Conservation (phyloP, 2,888 invertebrate genomes). For the Phalera bucephala region DNA sequence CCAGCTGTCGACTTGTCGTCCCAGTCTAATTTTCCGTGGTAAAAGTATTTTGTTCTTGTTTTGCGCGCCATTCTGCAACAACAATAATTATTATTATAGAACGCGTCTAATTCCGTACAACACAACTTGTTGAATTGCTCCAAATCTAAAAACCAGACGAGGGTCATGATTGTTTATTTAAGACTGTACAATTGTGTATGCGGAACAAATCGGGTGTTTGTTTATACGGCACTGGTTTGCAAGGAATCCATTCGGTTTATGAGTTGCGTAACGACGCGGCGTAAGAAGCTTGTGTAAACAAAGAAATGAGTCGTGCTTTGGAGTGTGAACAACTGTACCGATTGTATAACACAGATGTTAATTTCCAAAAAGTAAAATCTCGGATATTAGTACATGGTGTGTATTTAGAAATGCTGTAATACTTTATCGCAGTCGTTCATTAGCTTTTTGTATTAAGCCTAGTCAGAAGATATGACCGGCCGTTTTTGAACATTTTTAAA, state of each 20-base stretch:
- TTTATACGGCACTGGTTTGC: conserved; percentile 7
- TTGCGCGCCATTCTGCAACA: conserved; percentile 91
- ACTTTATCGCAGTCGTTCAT: too few species aligned
- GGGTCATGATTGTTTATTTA: conserved; percentile 16
- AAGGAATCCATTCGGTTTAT: neutral
- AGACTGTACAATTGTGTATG: conserved; percentile 4
- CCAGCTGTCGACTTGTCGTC: conserved; percentile 98
- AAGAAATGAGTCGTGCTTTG: neutral
- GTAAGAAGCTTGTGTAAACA: neutral
- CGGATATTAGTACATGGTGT: too few species aligned
- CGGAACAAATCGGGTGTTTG: conserved; percentile 18
- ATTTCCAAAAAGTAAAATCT: too few species aligned
- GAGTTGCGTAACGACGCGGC: neutral
- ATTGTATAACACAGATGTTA: neutral
- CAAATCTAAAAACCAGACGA: conserved; percentile 7
- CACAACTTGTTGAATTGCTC: conserved; percentile 7
- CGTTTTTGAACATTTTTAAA: too few species aligned
- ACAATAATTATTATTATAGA: conserved; percentile 13
- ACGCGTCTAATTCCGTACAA: neutral
- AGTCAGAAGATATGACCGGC: too few species aligned
- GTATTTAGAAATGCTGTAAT: too few species aligned
- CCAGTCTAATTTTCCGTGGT: conserved; percentile 98
- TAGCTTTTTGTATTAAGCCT: too few species aligned
- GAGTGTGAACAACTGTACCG: neutral
- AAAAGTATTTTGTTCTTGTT: conserved; percentile 98